Conservation (phyloP, 2,888 invertebrate genomes). For the Drosophila parthenogenetica region DNA sequence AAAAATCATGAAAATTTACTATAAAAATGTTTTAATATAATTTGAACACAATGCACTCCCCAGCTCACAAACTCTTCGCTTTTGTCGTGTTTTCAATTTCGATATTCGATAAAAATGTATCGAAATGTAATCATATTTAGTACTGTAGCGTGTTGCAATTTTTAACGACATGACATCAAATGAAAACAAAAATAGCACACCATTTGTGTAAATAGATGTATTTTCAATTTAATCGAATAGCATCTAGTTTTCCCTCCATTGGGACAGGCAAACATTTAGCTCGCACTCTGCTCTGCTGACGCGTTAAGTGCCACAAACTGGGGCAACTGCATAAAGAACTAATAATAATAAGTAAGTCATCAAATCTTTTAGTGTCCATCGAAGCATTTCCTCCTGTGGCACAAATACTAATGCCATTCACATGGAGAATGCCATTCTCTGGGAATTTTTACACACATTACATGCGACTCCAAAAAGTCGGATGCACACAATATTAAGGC, state of each 20-base stretch:
- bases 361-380: neutral
- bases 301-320: neutral
- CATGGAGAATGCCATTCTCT: neutral
- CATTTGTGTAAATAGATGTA: constrained; percentile 9
- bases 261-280: neutral
- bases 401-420: neutral
- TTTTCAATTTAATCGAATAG: constrained; percentile 23
- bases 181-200: neutral
- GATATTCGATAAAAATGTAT: neutral
- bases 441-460: neutral
- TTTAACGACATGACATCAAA: neutral
- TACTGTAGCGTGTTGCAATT: neutral
- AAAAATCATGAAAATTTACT: no score
- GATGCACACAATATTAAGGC: neutral
- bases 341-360: constrained; percentile 10
- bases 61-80: no score
- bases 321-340: constrained; percentile 9
- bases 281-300: neutral
- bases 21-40: no score
- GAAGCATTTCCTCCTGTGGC: neutral
- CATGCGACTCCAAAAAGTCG: neutral
- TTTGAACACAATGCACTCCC: no score
- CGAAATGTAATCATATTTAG: neutral
- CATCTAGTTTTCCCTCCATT: neutral
- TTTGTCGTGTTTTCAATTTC: neutral